These are phyloP conservation scores for Drosophila phalerata DNA, from an alignment of 2,888 invertebrate genomes.

Conservation along the genomic window DNA sequence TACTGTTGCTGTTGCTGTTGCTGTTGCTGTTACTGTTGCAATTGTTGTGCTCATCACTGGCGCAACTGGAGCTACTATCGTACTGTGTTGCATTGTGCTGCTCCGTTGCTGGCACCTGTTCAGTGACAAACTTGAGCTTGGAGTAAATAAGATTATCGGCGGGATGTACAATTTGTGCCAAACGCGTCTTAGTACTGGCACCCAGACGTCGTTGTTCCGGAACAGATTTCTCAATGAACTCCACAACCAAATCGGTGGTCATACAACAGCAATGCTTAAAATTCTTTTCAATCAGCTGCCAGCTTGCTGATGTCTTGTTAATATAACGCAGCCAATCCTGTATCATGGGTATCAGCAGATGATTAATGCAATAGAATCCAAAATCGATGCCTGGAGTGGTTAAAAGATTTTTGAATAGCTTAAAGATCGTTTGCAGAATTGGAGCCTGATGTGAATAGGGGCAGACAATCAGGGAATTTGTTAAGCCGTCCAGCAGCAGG, in stretches of 20 bases:
- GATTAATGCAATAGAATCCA: slow-evolving; percentile 96
- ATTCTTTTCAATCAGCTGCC: slow-evolving; percentile 93
- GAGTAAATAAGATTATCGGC: slow-evolving; percentile 84
- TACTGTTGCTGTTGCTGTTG: slow-evolving; percentile 5
- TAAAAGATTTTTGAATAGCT: slow-evolving; percentile 91
- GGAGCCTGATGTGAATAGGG: slow-evolving; percentile 95
- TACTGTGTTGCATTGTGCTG: slow-evolving; percentile 49
- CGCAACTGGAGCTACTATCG: slow-evolving; percentile 55
- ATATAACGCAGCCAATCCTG: slow-evolving; percentile 96
- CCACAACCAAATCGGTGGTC: slow-evolving; percentile 95
- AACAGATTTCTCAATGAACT: slow-evolving; percentile 91
- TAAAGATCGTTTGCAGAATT: slow-evolving; percentile 94
- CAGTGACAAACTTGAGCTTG: slow-evolving; percentile 84
- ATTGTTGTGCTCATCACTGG: slow-evolving; percentile 49
- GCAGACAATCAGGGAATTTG: slow-evolving; percentile 92
- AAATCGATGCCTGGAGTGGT: slow-evolving; percentile 94
- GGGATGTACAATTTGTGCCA: slow-evolving; percentile 84
- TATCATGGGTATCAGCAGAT: slow-evolving; percentile 95
- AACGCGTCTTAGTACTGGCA: slow-evolving; percentile 71
- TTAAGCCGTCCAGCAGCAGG: slow-evolving; percentile 93
- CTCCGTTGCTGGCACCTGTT: slow-evolving; percentile 64
- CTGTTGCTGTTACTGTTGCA: slow-evolving; percentile 10
- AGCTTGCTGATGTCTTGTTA: slow-evolving; percentile 89
- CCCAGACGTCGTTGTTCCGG: slow-evolving; percentile 74
- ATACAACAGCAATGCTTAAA: slow-evolving; percentile 98